Evolutionary conservation across 2,113 vertebrate species (phyloP).

Genomic region (Podarcis raffonei): DNA sequence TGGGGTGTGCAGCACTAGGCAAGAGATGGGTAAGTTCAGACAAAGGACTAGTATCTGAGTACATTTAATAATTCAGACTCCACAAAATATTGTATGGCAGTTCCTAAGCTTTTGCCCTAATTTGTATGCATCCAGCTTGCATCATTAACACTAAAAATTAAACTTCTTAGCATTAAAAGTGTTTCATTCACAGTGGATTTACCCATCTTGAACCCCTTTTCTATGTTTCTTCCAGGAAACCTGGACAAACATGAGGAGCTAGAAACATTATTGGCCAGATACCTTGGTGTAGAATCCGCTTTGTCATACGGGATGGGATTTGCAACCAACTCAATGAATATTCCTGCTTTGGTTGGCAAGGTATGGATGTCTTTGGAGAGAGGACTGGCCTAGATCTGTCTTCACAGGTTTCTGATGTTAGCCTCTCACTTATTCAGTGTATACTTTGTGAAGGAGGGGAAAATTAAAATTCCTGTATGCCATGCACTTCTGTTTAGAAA

Average conservation of each 20-base stretch:
- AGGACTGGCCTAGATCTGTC: neutral
- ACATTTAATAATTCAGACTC: neutral
- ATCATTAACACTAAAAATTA: neutral
- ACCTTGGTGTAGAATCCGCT: conserved; percentile 93
- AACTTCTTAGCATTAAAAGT: conserved; percentile 10
- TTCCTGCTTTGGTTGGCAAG: conserved; percentile 93
- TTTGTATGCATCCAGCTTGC: neutral
- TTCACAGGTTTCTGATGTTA: neutral
- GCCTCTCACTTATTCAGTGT: neutral
- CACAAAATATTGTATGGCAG: neutral
- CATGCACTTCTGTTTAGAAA: neutral
- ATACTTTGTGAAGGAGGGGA: neutral
- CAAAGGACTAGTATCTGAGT: neutral
- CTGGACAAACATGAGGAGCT: conserved; percentile 93
- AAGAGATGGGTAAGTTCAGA: conserved; percentile 88
- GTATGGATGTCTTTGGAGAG: conserved; percentile 70
- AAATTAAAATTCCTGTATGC: neutral
- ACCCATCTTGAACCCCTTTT: conserved; percentile 46
- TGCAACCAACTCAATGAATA: conserved; percentile 98
- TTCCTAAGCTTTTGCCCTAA: neutral
- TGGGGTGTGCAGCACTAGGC: conserved; percentile 90
- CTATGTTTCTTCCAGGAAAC: conserved; percentile 81
- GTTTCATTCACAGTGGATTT: neutral
- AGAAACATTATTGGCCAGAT: conserved; percentile 88
- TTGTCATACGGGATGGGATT: conserved; percentile 98